Percentiles rank a stretch among this genome's conserved stretches.
Evolutionary conservation across 1,140 invertebrate genomes (phyloP).

Genomic region (Bathynomus jamesi): DNA sequence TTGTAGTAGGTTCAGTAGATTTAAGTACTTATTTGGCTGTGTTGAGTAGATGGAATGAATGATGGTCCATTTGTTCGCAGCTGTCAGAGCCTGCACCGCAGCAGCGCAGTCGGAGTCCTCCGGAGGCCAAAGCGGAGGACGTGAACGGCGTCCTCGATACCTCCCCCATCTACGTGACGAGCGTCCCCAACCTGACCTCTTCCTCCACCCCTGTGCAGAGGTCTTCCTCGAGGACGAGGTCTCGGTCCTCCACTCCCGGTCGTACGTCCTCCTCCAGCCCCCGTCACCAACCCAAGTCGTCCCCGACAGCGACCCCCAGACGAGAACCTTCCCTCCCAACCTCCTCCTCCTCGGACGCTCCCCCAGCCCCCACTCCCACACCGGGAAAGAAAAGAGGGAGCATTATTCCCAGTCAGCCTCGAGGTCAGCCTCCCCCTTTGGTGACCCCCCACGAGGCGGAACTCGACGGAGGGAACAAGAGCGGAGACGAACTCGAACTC

Average conservation of each 20-base stretch:
- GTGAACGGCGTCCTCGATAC: conserved; percentile 62
- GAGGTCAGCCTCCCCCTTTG: neutral
- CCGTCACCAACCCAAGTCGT: conserved; percentile 39
- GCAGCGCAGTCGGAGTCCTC: conserved; percentile 15
- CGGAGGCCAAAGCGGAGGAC: conserved; percentile 9
- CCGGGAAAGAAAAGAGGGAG: conserved; percentile 11
- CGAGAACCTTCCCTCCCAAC: conserved; percentile 10
- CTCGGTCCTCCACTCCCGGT: conserved; percentile 42
- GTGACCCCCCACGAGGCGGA: conserved; percentile 32
- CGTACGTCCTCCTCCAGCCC: conserved; percentile 38
- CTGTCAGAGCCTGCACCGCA: too few relatives aligned
- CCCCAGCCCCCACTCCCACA: conserved; percentile 29
- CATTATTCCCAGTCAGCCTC: conserved; percentile 10
- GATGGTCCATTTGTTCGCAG: too few relatives aligned
- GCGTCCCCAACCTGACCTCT: conserved; percentile 52
- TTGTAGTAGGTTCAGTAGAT: too few relatives aligned
- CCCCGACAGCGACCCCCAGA: conserved; percentile 11
- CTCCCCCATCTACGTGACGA: conserved; percentile 66
- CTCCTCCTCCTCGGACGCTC: conserved; percentile 31
- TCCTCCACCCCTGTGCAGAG: conserved; percentile 22
- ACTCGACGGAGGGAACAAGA: conserved; percentile 33
- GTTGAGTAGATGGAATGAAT: too few relatives aligned
- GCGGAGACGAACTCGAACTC: conserved; percentile 40
- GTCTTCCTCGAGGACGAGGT: conserved; percentile 33
- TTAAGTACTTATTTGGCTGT: too few relatives aligned